Conservation (phyloP, 2,797 vertebrate species). For the Harpagifer antarcticus region DNA sequence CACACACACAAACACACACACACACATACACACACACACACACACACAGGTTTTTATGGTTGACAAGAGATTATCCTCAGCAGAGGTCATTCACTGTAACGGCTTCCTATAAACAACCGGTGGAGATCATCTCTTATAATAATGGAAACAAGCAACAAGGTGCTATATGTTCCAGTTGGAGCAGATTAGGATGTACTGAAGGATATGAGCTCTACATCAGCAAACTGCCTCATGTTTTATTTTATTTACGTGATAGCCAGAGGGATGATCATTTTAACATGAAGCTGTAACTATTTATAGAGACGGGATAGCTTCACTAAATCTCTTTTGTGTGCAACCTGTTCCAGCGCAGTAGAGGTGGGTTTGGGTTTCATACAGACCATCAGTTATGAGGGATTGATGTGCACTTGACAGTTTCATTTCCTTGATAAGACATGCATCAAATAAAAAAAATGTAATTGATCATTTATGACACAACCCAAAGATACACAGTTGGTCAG, state of each 20-base stretch:
- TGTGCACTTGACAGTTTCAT: neutral
- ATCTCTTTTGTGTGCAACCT: neutral
- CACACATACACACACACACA: neutral
- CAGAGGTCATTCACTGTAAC: neutral
- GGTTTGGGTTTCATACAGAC: slow-evolving; percentile 1
- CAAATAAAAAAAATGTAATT: neutral
- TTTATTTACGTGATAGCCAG: slow-evolving; percentile 1
- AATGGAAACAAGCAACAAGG: neutral
- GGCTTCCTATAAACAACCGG: neutral
- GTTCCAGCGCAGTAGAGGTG: neutral
- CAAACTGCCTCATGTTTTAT: neutral
- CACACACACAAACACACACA: too few relatives aligned
- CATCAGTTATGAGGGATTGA: neutral
- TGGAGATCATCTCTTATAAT: slow-evolving; percentile 4
- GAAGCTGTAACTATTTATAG: slow-evolving; percentile 14
- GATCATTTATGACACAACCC: neutral
- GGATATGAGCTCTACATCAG: neutral
- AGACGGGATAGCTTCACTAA: neutral
- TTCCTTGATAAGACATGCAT: neutral
- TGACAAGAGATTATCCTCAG: slow-evolving; percentile 27
- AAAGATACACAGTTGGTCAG: neutral
- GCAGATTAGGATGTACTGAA: neutral
- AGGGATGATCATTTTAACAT: slow-evolving; percentile 15
- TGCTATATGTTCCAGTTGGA: neutral
- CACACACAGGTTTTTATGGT: slow-evolving; percentile 10